Evolutionary conservation across 2,113 vertebrate species (phyloP), one percentile per base, ranked within the genome.

Genomic region (Gyps fulvus): DNA sequence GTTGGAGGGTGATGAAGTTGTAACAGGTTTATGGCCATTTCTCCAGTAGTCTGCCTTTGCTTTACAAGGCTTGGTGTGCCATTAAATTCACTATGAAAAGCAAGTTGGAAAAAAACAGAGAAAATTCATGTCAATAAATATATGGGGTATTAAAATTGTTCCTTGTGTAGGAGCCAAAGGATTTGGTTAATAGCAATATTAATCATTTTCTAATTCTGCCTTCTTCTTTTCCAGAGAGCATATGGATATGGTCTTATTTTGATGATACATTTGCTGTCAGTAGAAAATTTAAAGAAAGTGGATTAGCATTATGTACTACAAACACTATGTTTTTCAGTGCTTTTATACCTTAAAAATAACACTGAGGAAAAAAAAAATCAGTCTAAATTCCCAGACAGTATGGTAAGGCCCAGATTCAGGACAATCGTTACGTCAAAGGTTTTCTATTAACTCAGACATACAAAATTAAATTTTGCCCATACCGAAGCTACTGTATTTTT

Each of bases 181-280:
- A 80, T 83, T 96, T 90, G 22, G 45, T 76, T 91, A 93, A 95
- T 83, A 74, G 63, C 16, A 89, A 32, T 87, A 94, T 89, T 91
- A 83, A 83, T 92, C 14, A 92, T 87, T 94, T 96, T 92, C 66
- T 76, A 89, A 76, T 94, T 87, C 72, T 74, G 10, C 54, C 8
- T 5, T 14, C 26, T 82, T 74, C 26, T 80, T 87, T 96, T 83
- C 49, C 34, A 77, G n/a, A 26, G 42, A 95, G 16, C 22, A 17
- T 73, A 84, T 49, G 49, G 50, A 78, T 63, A 38, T 71, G 38
- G 27, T 89, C 65, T 91, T 95, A 83, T 55, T 87, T 85, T 90
- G 90, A 81, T 70, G 63, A 93, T 94, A 92, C 10, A 38, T 81
- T 90, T 74, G 16, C 34, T 83, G 50, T 76, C 69, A 52, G 26